These are phyloP conservation scores for Bombycilla garrulus DNA, from an alignment of 2,113 vertebrate genomes.

Conservation along the genomic window DNA sequence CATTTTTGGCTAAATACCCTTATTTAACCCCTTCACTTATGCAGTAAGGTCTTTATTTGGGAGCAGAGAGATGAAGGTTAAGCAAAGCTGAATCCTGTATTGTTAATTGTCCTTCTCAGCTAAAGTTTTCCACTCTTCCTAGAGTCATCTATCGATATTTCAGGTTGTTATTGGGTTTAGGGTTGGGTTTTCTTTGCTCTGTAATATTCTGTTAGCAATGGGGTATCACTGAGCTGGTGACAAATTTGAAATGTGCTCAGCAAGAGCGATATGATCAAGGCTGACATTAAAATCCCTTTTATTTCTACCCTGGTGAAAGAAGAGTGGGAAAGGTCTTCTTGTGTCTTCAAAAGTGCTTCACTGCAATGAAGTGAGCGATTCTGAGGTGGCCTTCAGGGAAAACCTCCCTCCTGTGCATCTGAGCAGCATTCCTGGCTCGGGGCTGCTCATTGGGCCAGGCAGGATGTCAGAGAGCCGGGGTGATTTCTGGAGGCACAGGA, in stretches of 20 bases:
- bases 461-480: background rate
- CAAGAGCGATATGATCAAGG: background rate
- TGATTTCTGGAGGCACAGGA: background rate
- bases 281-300: background rate
- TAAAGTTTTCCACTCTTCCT: background rate
- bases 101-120: background rate
- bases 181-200: background rate
- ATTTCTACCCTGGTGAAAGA: background rate
- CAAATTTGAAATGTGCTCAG: background rate
- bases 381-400: background rate
- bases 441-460: background rate
- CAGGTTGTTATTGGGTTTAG: background rate
- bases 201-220: background rate
- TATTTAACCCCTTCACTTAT: background rate
- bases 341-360: background rate
- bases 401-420: accelerated
- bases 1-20: background rate
- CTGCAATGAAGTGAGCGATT: background rate
- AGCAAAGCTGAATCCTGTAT: background rate
- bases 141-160: background rate
- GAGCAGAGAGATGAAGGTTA: background rate
- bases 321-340: background rate
- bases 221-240: background rate
- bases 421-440: background rate
- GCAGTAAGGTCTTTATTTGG: background rate